Evolutionary conservation across 2,113 vertebrate genomes (phyloP).

Genomic region (Heteronetta atricapilla): DNA sequence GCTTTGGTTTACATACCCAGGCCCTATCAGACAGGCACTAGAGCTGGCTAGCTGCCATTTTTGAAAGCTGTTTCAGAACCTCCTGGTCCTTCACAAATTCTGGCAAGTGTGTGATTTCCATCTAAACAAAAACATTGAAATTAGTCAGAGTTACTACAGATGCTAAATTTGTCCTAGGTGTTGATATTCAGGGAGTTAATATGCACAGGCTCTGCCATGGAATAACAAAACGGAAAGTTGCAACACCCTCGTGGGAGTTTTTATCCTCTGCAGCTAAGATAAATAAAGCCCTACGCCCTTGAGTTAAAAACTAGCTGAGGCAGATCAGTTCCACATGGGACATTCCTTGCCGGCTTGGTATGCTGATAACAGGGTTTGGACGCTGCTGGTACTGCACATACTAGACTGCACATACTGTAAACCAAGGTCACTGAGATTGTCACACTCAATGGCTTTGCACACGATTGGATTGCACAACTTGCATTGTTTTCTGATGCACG

Average conservation of each 20-base stretch:
- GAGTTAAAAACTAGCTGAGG: not conserved
- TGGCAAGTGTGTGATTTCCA: not conserved
- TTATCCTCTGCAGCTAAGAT: not conserved
- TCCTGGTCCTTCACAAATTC: not conserved
- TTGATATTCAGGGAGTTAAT: not conserved
- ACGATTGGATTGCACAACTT: not conserved
- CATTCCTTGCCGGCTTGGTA: not conserved
- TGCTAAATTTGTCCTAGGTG: constrained; percentile 1
- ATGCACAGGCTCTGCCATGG: not conserved
- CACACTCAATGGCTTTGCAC: not conserved
- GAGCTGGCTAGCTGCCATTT: not conserved
- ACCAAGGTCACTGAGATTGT: not conserved
- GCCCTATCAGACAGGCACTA: not conserved
- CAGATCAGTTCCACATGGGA: not conserved
- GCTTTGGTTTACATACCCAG: not conserved
- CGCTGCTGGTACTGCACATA: not conserved
- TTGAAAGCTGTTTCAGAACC: not conserved
- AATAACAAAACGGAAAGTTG: constrained; percentile 1
- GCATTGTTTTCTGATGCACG: not conserved
- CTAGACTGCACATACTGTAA: not conserved
- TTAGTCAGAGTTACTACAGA: not conserved
- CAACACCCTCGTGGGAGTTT: not conserved
- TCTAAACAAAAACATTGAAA: not conserved
- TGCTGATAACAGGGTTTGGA: not conserved
- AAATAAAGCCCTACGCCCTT: constrained; percentile 1